Evolutionary conservation across 2,797 vertebrate genomes (phyloP).

Genomic region (Sebastes hubbsi): DNA sequence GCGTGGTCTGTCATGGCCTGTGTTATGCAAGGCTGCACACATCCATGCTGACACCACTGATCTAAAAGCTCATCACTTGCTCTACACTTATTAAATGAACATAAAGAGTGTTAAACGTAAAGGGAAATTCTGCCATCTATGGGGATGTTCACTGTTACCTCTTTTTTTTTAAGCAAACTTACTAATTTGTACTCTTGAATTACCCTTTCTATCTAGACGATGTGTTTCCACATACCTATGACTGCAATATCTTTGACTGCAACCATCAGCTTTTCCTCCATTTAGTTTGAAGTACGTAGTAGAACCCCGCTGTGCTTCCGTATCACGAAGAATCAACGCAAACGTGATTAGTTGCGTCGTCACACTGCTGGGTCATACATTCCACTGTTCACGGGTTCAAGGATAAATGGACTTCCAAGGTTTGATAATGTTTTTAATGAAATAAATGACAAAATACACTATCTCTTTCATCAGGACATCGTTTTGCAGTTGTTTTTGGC

Average conservation of each 20-base stretch:
- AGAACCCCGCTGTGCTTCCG: not conserved
- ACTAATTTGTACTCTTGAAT: not conserved
- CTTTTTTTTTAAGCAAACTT: not conserved
- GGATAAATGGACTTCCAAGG: not conserved
- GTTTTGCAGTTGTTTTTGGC: not conserved
- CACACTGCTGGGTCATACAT: not conserved
- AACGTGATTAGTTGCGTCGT: not conserved
- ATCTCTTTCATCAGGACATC: not conserved
- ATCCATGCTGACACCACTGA: not conserved
- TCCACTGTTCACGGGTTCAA: not conserved
- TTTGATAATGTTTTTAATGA: not conserved
- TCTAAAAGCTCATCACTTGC: constrained; percentile 11
- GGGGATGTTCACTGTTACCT: not conserved
- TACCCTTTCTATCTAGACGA: not conserved
- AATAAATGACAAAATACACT: not conserved
- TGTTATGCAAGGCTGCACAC: not conserved
- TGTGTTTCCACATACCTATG: not conserved
- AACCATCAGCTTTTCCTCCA: not conserved
- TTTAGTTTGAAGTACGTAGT: not conserved
- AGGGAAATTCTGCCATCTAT: not conserved
- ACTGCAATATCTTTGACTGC: not conserved
- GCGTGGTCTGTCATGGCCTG: not conserved
- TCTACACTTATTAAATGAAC: not conserved
- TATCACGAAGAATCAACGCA: not conserved
- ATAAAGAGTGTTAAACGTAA: not conserved